phyloP scores from a whole-genome alignment of 2,113 vertebrate genomes.

The Polyodon spathula region DNA sequence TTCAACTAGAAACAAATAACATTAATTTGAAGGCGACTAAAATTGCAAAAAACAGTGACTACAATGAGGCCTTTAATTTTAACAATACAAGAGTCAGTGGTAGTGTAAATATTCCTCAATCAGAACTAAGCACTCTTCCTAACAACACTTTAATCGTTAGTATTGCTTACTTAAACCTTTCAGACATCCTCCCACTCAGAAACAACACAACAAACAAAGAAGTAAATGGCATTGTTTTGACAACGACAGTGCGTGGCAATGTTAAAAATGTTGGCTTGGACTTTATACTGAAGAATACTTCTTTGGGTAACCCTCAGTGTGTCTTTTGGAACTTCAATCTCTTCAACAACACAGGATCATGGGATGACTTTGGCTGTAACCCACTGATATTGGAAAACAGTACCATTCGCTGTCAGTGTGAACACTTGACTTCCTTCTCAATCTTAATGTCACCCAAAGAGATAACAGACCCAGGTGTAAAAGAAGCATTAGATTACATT shows the following conservation, averaged over 20 bases:
- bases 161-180: slow-evolving; percentile 46
- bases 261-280: slow-evolving; percentile 41
- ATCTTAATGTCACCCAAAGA: slow-evolving; percentile 63
- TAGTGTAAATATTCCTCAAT: slow-evolving; percentile 37
- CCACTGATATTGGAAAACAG: slow-evolving; percentile 8
- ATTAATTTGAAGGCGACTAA: slow-evolving; percentile 31
- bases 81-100: slow-evolving; percentile 35
- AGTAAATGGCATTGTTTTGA: slow-evolving; percentile 54
- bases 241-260: slow-evolving; percentile 42
- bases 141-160: slow-evolving; percentile 38
- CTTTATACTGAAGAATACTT: slow-evolving; percentile 50
- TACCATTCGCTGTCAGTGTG: slow-evolving; percentile 55
- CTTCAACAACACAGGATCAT: slow-evolving; percentile 30
- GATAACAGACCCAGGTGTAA: rapidly evolving
- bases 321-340: slow-evolving; percentile 64
- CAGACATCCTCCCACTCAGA: slow-evolving; percentile 47
- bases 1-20: slow-evolving; percentile 11
- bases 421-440: slow-evolving; percentile 71
- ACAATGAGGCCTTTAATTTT: slow-evolving; percentile 13
- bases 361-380: slow-evolving; percentile 51
- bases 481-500: slow-evolving; percentile 34
- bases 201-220: slow-evolving; percentile 10
- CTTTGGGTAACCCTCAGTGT: slow-evolving; percentile 41
- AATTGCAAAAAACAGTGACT: slow-evolving; percentile 17
- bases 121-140: slow-evolving; percentile 12